These are phyloP conservation scores for Actinia tenebrosa DNA, from an alignment of 64 coral and sea anemone species.

Conservation along the genomic window DNA sequence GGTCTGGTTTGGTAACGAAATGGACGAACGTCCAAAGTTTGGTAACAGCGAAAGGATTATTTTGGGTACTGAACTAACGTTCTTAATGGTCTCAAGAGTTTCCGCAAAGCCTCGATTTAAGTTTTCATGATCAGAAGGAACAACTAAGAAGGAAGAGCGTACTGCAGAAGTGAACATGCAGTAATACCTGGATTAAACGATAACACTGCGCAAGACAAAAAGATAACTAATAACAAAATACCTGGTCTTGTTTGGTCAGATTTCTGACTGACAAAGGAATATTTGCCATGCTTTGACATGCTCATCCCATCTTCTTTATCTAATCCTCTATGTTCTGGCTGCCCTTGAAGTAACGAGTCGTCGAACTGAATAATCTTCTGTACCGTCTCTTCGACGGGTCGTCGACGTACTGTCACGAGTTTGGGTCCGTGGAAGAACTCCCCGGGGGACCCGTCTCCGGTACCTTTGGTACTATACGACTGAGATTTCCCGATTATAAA, in stretches of 20 bases:
- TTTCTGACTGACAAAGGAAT: background rate
- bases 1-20: too few species aligned
- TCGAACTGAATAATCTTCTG: conserved; percentile 2
- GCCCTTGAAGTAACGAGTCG: background rate
- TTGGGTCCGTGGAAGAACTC: background rate
- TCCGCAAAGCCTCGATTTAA: too few species aligned
- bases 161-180: too few species aligned
- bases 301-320: conserved; percentile 1
- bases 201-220: background rate
- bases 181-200: too few species aligned
- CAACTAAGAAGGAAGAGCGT: too few species aligned
- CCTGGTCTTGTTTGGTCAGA: background rate
- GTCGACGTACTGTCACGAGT: conserved; percentile 14
- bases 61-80: too few species aligned
- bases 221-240: background rate
- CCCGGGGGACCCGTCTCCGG: background rate
- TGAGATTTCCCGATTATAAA: background rate
- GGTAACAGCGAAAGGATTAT: too few species aligned
- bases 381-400: background rate
- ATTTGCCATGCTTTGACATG: conserved; percentile 11
- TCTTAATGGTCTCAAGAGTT: too few species aligned
- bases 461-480: background rate
- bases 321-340: background rate
- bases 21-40: too few species aligned
- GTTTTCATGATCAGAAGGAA: too few species aligned